phyloP scores from a whole-genome alignment of 2,797 vertebrate genomes.

The Cuniculus paca region DNA sequence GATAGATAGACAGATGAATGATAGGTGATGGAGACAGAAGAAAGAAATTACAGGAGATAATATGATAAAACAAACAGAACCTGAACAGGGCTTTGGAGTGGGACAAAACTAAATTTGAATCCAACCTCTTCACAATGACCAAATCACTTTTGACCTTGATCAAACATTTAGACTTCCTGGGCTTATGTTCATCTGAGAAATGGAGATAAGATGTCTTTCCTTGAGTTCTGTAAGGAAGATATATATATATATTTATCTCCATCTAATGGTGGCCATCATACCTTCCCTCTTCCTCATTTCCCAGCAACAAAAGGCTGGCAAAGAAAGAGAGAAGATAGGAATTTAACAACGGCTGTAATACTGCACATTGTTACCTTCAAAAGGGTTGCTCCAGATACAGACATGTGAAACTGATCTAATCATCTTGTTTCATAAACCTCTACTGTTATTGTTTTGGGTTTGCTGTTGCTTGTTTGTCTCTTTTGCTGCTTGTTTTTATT shows the following conservation, averaged over 20 bases:
- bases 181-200: not conserved
- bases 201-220: not conserved
- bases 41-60: not conserved
- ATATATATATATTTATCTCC: not conserved
- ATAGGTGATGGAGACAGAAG: not conserved
- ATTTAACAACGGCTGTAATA: no score
- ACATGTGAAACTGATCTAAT: no score
- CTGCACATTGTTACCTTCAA: no score
- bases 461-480: no score
- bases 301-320: not conserved
- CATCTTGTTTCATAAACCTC: no score
- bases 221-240: not conserved
- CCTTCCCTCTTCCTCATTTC: not conserved
- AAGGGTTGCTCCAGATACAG: no score
- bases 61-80: not conserved
- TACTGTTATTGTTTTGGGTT: no score
- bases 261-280: not conserved
- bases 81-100: not conserved
- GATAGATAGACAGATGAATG: not conserved
- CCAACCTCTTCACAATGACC: not conserved
- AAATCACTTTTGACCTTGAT: not conserved
- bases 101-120: not conserved
- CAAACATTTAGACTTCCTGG: not conserved
- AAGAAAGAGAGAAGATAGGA: not conserved
- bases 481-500: no score